Conservation (phyloP, 92 coral and sea anemone species). For the Porites lobata region DNA sequence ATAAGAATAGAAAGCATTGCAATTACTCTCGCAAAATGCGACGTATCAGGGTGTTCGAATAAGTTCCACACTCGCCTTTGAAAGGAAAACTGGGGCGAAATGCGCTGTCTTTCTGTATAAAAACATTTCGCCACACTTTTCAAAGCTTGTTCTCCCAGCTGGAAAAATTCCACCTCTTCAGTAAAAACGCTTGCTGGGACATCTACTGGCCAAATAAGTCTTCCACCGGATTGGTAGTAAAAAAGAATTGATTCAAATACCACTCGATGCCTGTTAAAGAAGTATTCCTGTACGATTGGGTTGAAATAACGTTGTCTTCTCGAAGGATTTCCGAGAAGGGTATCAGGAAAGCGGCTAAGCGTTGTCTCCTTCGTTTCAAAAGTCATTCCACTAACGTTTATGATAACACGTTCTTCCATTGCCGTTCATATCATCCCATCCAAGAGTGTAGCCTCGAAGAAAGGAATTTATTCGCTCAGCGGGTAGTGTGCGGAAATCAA, state of each 20-base stretch:
- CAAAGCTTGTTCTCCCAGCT: slow-evolving; percentile 96
- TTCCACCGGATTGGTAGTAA: slow-evolving; percentile 95
- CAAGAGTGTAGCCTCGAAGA: slow-evolving; percentile 8
- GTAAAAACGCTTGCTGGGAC: slow-evolving; percentile 88
- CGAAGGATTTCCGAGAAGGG: slow-evolving; percentile 89
- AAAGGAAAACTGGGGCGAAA: slow-evolving; percentile 43
- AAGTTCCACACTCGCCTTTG: slow-evolving; percentile 85
- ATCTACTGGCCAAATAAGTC: slow-evolving; percentile 91
- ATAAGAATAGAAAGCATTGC: slow-evolving; percentile 84
- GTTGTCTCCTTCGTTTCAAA: slow-evolving; percentile 90
- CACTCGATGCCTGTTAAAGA: slow-evolving; percentile 92
- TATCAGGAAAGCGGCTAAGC: slow-evolving; percentile 87
- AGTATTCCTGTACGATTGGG: slow-evolving; percentile 74
- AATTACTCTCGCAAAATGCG: slow-evolving; percentile 76
- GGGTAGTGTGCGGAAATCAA: slow-evolving; percentile 12
- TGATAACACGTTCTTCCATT: slow-evolving; percentile 89
- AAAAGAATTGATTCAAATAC: slow-evolving; percentile 93
- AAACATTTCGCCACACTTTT: slow-evolving; percentile 85
- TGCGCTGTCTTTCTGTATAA: slow-evolving; percentile 36
- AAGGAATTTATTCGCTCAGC: slow-evolving; percentile 25
- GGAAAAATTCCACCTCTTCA: slow-evolving; percentile 94
- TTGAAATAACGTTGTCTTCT: slow-evolving; percentile 83
- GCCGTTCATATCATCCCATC: not conserved
- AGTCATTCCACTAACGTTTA: slow-evolving; percentile 94
- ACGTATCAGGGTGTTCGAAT: slow-evolving; percentile 94